Evolutionary conservation across 2,888 invertebrate species (phyloP).

Genomic region (Clanis bilineata): DNA sequence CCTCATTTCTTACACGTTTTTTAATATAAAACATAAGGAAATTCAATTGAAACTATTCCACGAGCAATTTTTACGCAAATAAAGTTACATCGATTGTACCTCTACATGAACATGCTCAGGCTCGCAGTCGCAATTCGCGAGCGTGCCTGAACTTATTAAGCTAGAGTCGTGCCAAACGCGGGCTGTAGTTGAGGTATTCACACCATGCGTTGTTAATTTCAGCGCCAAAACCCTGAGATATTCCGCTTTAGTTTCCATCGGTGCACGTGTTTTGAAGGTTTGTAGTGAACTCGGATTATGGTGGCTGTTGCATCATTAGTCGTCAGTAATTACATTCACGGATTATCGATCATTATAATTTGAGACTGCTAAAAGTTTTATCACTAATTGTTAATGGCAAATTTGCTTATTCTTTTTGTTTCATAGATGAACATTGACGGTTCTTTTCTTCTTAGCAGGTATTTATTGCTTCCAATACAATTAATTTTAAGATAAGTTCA

Average conservation of each 20-base stretch:
- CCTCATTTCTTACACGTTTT: too few species aligned
- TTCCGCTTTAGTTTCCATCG: background rate
- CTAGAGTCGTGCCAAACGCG: background rate
- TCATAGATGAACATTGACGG: too few species aligned
- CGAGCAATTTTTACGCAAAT: constrained; percentile 6
- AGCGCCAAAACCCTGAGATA: constrained; percentile 33
- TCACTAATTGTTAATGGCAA: too few species aligned
- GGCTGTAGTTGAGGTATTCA: constrained; percentile 26
- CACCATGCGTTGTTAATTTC: constrained; percentile 43
- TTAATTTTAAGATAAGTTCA: too few species aligned
- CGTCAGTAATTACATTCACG: too few species aligned
- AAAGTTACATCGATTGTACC: constrained; percentile 8
- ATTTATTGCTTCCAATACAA: too few species aligned
- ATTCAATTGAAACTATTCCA: background rate
- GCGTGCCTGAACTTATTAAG: constrained; percentile 47
- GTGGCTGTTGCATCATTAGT: background rate
- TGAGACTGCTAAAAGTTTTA: background rate
- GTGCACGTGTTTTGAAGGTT: background rate
- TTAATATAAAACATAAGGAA: background rate
- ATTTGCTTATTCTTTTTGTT: too few species aligned
- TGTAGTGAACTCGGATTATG: too few species aligned
- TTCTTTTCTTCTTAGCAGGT: too few species aligned
- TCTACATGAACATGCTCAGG: background rate
- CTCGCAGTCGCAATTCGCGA: constrained; percentile 27
- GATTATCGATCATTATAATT: too few species aligned